A percentile compares a stretch with the other conserved stretches of the same genome.
phyloP scores from a whole-genome alignment of 2,888 invertebrate species.

The Mesorhabditis sp. region DNA sequence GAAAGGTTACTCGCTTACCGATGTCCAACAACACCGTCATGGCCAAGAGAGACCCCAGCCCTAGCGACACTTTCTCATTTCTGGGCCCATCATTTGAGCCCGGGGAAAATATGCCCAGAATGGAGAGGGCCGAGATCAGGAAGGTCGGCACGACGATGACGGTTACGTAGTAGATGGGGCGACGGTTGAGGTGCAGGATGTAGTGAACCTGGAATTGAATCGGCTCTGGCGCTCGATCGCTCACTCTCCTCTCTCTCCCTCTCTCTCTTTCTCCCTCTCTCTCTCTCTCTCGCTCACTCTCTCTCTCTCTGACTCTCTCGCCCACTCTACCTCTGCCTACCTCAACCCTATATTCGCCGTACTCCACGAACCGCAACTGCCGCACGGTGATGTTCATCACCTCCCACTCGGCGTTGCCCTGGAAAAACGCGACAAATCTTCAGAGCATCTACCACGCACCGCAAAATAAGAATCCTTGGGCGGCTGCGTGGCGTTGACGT shows the following conservation, averaged over 20 bases:
- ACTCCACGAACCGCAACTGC: constrained; percentile 47
- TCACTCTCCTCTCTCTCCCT: not conserved
- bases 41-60: constrained; percentile 45
- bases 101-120: constrained; percentile 52
- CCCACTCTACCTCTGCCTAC: no score
- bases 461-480: constrained; percentile 50
- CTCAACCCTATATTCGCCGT: constrained; percentile 31
- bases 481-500: constrained; percentile 47
- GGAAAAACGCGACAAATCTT: constrained; percentile 6
- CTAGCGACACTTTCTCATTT: constrained; percentile 49
- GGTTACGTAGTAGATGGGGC: constrained; percentile 51
- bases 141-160: constrained; percentile 53
- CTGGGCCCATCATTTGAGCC: constrained; percentile 48
- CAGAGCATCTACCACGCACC: constrained; percentile 17
- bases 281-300: not conserved
- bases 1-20: constrained; percentile 10
- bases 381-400: constrained; percentile 50
- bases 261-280: not conserved
- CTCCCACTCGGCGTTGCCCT: constrained; percentile 54
- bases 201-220: constrained; percentile 40
- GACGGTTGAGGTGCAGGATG: constrained; percentile 48
- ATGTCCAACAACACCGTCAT: constrained; percentile 55
- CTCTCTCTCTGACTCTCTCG: not conserved
- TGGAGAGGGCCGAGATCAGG: constrained; percentile 48
- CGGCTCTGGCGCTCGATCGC: no score